These are phyloP conservation scores for Babyrousa celebensis DNA, from an alignment of 2,797 vertebrate species.

Conservation along the genomic window DNA sequence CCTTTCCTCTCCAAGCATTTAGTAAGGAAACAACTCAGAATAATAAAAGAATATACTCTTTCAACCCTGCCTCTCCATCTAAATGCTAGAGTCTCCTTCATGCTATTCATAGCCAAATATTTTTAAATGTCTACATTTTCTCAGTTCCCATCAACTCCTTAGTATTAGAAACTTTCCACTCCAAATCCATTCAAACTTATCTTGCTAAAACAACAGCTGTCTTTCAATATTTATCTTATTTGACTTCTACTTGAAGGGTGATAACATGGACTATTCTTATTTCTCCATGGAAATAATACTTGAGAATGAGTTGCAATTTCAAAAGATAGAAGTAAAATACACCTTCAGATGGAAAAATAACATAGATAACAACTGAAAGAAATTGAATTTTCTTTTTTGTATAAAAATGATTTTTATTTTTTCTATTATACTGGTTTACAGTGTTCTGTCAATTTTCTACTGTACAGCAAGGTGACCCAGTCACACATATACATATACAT, in stretches of 20 bases:
- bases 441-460: too few relatives aligned
- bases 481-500: too few relatives aligned
- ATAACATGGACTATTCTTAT: not conserved
- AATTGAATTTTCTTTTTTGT: not conserved
- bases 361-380: not conserved
- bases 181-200: not conserved
- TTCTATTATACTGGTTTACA: too few relatives aligned
- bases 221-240: not conserved
- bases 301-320: not conserved
- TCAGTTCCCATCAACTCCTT: not conserved
- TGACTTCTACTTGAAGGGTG: not conserved
- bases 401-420: too few relatives aligned
- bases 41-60: not conserved
- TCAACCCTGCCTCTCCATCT: not conserved
- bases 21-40: slow-evolving; percentile 31
- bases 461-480: too few relatives aligned
- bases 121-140: not conserved
- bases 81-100: not conserved
- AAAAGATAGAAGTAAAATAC: not conserved
- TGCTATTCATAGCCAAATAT: not conserved
- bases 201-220: not conserved
- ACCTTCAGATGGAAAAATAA: not conserved
- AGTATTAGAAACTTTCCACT: not conserved
- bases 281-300: not conserved
- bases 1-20: not conserved